phyloP scores from a whole-genome alignment of 2,888 invertebrate species.

The Polydrusus cervinus region DNA sequence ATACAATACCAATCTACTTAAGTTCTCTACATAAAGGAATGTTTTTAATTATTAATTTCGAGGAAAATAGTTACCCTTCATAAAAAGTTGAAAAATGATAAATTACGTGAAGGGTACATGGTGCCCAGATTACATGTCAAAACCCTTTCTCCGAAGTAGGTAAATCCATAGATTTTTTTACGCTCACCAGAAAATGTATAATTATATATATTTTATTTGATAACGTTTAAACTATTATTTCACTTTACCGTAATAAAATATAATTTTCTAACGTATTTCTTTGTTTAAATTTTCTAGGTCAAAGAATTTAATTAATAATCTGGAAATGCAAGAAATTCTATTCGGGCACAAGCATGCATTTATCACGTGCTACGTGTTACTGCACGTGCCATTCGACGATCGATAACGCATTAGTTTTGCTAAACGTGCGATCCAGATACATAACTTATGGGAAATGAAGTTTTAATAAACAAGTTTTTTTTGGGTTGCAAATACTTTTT shows the following conservation, averaged over 20 bases:
- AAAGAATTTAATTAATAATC: background rate
- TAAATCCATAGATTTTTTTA: no score
- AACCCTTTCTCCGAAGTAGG: no score
- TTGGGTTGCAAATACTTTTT: no score
- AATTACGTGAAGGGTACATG: no score
- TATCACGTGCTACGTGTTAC: background rate
- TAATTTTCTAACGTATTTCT: background rate
- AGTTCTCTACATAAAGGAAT: no score
- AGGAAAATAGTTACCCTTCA: no score
- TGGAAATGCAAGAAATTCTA: background rate
- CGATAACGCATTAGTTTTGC: slow-evolving; percentile 13
- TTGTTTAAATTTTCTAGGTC: background rate
- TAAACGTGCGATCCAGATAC: slow-evolving; percentile 1
- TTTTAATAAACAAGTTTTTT: background rate
- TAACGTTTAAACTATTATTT: background rate
- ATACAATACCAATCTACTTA: no score
- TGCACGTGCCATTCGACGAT: background rate
- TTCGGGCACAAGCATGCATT: background rate
- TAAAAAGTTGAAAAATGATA: no score
- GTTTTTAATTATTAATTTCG: no score
- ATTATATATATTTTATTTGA: no score
- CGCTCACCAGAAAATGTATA: no score
- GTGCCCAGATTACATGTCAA: no score
- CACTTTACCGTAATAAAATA: background rate
- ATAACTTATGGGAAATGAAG: background rate